A percentile compares a stretch with the other conserved stretches of the same genome.
phyloP scores from a whole-genome alignment of 2,797 vertebrate genomes.

The Eurystomus glaucurus region DNA sequence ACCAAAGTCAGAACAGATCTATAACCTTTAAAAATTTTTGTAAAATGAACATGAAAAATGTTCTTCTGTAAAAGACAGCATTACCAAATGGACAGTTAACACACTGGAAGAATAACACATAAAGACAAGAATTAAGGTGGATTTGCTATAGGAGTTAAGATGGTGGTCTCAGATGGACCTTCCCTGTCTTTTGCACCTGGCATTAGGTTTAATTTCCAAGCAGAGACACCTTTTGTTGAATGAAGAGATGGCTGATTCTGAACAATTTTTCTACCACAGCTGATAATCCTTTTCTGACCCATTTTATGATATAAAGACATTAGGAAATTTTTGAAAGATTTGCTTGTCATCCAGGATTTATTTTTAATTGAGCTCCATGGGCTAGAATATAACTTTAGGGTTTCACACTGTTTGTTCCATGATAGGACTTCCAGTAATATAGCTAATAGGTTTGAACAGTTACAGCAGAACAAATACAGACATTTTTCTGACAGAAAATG shows the following conservation, averaged over 20 bases:
- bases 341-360: not conserved
- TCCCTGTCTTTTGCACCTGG: not conserved
- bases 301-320: not conserved
- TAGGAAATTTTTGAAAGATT: not conserved
- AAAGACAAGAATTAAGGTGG: not conserved
- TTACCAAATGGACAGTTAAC: not conserved
- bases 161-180: not conserved
- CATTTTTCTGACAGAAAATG: not conserved
- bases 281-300: not conserved
- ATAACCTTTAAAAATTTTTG: not conserved
- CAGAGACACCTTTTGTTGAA: not conserved
- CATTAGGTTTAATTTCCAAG: not conserved
- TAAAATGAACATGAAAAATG: not conserved
- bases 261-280: not conserved
- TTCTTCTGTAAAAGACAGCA: not conserved
- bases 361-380: not conserved
- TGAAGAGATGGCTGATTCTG: not conserved
- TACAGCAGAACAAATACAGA: not conserved
- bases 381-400: not conserved
- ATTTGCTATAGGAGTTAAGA: not conserved
- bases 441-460: not conserved
- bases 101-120: not conserved
- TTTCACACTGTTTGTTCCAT: not conserved
- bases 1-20: not conserved
- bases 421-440: not conserved